Evolutionary conservation across 2,797 vertebrate species (phyloP).

Genomic region (Artibeus lituratus): DNA sequence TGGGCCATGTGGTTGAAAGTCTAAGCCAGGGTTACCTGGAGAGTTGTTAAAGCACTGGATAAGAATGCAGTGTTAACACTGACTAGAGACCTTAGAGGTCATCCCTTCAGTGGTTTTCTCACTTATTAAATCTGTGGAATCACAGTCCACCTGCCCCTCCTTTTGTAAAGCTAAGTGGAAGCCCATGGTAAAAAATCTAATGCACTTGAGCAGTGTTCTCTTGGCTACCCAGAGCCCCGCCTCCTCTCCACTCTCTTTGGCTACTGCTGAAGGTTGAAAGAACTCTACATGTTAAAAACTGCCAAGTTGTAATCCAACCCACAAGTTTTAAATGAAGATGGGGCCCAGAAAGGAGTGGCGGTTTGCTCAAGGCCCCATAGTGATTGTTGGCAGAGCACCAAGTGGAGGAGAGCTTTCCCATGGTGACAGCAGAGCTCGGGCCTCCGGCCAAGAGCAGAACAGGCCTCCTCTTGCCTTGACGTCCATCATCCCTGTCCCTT

Average conservation of each 20-base stretch:
- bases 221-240: background rate
- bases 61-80: background rate
- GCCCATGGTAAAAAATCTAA: background rate
- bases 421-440: background rate
- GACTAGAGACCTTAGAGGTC: background rate
- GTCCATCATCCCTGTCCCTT: background rate
- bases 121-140: background rate
- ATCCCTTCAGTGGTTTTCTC: background rate
- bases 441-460: slow-evolving; percentile 31
- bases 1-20: background rate
- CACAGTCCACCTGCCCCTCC: background rate
- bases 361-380: background rate
- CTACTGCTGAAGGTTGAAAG: background rate
- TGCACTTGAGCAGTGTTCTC: background rate
- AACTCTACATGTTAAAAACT: background rate
- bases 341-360: background rate
- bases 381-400: slow-evolving; percentile 10
- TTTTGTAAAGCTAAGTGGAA: background rate
- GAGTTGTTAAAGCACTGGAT: background rate
- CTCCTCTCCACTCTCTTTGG: background rate
- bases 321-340: background rate
- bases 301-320: background rate
- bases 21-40: background rate
- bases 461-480: slow-evolving; percentile 55
- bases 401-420: slow-evolving; percentile 4